phyloP scores from a whole-genome alignment of 1,140 invertebrate genomes.

The Drosophila nigrodunni region DNA sequence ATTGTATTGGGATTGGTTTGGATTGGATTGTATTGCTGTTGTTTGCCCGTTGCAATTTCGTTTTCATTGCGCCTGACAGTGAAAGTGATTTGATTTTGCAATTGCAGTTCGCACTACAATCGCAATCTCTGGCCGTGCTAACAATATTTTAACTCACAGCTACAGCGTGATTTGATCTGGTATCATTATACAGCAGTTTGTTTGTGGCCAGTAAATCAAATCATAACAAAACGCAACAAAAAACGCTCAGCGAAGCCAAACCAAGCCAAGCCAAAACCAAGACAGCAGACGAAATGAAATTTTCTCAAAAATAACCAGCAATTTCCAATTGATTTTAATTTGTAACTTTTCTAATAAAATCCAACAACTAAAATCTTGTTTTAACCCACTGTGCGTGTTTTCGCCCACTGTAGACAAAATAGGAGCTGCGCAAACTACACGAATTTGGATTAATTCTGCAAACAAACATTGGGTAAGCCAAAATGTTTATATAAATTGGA shows the following conservation, averaged over 20 bases:
- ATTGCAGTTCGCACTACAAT: constrained; percentile 60
- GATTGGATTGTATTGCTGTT: constrained; percentile 36
- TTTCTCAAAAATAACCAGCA: constrained; percentile 46
- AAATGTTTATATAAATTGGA: constrained; percentile 4
- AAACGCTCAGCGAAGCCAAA: constrained; percentile 44
- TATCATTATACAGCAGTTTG: constrained; percentile 61
- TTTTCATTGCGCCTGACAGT: constrained; percentile 68
- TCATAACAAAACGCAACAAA: constrained; percentile 34
- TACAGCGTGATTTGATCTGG: constrained; percentile 43
- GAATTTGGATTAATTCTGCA: constrained; percentile 68
- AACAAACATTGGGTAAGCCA: constrained; percentile 38
- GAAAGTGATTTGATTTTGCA: constrained; percentile 84
- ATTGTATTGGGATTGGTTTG: constrained; percentile 34
- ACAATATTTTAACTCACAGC: constrained; percentile 57
- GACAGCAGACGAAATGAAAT: constrained; percentile 59
- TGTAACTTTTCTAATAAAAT: no score
- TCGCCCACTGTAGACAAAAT: constrained; percentile 25
- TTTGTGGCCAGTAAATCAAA: constrained; percentile 36
- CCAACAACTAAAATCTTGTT: constrained; percentile 24
- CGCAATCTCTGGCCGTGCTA: constrained; percentile 32
- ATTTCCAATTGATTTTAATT: constrained; percentile 52
- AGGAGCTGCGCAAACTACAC: not conserved
- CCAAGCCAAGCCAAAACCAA: constrained; percentile 50
- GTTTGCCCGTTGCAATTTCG: constrained; percentile 45
- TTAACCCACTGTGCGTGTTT: constrained; percentile 40